A percentile compares a stretch with the other conserved stretches of the same genome.
These are phyloP conservation scores for Drosophila mayri DNA, from an alignment of 1,140 invertebrate species.

Conservation along the genomic window DNA sequence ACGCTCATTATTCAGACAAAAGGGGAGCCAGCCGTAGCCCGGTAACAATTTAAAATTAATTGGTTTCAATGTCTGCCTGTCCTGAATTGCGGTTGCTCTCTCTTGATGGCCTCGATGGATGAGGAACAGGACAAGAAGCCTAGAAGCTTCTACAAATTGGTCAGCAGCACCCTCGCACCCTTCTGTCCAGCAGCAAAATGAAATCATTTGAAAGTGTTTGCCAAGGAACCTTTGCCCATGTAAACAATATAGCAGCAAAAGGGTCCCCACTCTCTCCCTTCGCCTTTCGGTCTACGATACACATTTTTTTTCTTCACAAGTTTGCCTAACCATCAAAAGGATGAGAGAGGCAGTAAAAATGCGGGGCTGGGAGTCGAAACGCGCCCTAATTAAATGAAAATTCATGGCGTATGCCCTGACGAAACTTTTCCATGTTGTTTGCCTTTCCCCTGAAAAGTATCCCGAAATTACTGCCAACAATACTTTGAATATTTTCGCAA, in stretches of 20 bases:
- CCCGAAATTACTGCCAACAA: slow-evolving; percentile 72
- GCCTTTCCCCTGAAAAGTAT: slow-evolving; percentile 55
- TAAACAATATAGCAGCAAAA: slow-evolving; percentile 73
- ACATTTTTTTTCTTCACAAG: slow-evolving; percentile 39
- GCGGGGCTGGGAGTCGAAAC: slow-evolving; percentile 1
- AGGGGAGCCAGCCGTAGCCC: slow-evolving; percentile 11
- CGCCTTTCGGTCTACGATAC: slow-evolving; percentile 17
- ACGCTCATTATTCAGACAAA: slow-evolving; percentile 59
- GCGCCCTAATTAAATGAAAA: slow-evolving; percentile 81
- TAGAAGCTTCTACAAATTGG: slow-evolving; percentile 45
- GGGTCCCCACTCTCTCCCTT: slow-evolving; percentile 48
- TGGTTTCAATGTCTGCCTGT: slow-evolving; percentile 74
- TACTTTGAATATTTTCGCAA: slow-evolving; percentile 64
- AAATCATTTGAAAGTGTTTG: slow-evolving; percentile 80
- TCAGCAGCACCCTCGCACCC: slow-evolving; percentile 16
- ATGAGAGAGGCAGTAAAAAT: slow-evolving; percentile 39
- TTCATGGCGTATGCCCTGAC: slow-evolving; percentile 73
- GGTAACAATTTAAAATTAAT: slow-evolving; percentile 82
- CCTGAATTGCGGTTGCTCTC: slow-evolving; percentile 35
- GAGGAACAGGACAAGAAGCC: slow-evolving; percentile 13
- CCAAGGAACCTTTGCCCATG: slow-evolving; percentile 40
- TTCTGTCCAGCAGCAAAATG: slow-evolving; percentile 63
- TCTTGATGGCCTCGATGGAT: slow-evolving; percentile 12
- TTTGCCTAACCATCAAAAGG: slow-evolving; percentile 74
- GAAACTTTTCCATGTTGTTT: slow-evolving; percentile 72